These are phyloP conservation scores for Silvanus unidentatus DNA, from an alignment of 2,888 invertebrate genomes.

Conservation along the genomic window DNA sequence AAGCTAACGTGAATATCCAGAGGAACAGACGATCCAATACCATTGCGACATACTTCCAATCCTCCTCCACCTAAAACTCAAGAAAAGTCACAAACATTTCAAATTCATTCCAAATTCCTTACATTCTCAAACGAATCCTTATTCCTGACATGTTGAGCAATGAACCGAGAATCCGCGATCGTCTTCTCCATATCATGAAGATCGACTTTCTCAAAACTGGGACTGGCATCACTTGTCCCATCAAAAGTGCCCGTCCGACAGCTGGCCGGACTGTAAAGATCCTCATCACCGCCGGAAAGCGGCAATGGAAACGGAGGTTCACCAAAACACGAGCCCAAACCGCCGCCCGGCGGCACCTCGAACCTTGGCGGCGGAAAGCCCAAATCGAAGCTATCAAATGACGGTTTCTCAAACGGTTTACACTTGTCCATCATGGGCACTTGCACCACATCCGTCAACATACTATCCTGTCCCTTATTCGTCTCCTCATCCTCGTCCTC, in stretches of 20 bases:
- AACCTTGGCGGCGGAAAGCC: slow-evolving; percentile 48
- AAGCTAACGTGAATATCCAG: slow-evolving; percentile 91
- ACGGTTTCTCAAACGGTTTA: slow-evolving; percentile 58
- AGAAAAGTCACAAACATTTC: neutral
- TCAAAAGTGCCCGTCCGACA: slow-evolving; percentile 47
- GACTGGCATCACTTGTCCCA: slow-evolving; percentile 61
- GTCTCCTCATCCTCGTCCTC: slow-evolving; percentile 59
- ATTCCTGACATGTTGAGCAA: slow-evolving; percentile 92
- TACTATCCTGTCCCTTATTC: slow-evolving; percentile 45
- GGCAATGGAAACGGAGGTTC: slow-evolving; percentile 64
- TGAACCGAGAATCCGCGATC: slow-evolving; percentile 86
- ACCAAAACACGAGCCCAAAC: slow-evolving; percentile 58
- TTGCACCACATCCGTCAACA: slow-evolving; percentile 66
- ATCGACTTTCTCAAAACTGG: slow-evolving; percentile 75
- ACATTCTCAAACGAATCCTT: slow-evolving; percentile 92
- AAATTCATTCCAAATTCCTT: slow-evolving; percentile 51
- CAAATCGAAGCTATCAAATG: slow-evolving; percentile 49
- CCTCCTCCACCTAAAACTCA: slow-evolving; percentile 74
- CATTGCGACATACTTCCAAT: slow-evolving; percentile 98
- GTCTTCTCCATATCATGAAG: slow-evolving; percentile 86
- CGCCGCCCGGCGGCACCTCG: slow-evolving; percentile 62
- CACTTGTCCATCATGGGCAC: slow-evolving; percentile 60
- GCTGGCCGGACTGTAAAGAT: slow-evolving; percentile 68
- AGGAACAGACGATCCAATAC: slow-evolving; percentile 94
- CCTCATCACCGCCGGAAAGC: slow-evolving; percentile 74